Base-by-base conservation (phyloP, 2,113 vertebrate species). In the Arothron firmamentum region DNA sequence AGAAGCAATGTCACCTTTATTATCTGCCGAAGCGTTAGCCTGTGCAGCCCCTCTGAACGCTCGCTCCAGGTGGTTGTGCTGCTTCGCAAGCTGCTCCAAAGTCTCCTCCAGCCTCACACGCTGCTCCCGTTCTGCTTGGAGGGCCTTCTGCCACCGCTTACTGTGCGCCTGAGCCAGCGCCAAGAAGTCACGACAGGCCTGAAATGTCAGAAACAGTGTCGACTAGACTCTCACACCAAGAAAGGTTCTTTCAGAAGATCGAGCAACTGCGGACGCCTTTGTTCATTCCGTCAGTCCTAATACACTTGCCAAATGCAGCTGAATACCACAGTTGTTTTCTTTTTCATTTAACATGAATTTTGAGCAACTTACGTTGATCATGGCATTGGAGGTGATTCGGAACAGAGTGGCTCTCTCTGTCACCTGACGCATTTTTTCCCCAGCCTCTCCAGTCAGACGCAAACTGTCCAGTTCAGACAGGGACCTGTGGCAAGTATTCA, bases 351-450 rank as follows among this genome's bases (percentile, higher is more conserved):
- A 45, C 1, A 5, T 5, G 43, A n/a, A 98, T 94, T 86, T 98
- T 97, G 10, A 38, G 34, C 34, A 38, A 97, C 49, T 99, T 96
- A 0, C 94, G 94, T 99, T 98, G 82, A 98, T 99, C 96, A 98
- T 99, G 75, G 97, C 97, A 1, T 98, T 98, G 65, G 97, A 98
- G 1, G 97, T 99, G 90, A 99, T 99, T 77, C 97, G 90, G 78
- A 98, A 99, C 52, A 99, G 92, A 0, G 97, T 98, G 67, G 97
- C 94, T 4, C 97, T 90, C 46, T 98, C 96, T 0, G 96, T 96
- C 57, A 98, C 96, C 83, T 98, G 95, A 72, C 93, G 92, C 82
- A 98, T 92, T 86, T 98, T 98, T 18, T 98, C 97, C 0, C 90
- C 91, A 97, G 88, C 41, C 86, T 88, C 88, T 99, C 96, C 31